Evolutionary conservation across 2,888 invertebrate genomes (phyloP), one percentile per base, ranked within the genome.

Genomic region (Piscicola geometra): DNA sequence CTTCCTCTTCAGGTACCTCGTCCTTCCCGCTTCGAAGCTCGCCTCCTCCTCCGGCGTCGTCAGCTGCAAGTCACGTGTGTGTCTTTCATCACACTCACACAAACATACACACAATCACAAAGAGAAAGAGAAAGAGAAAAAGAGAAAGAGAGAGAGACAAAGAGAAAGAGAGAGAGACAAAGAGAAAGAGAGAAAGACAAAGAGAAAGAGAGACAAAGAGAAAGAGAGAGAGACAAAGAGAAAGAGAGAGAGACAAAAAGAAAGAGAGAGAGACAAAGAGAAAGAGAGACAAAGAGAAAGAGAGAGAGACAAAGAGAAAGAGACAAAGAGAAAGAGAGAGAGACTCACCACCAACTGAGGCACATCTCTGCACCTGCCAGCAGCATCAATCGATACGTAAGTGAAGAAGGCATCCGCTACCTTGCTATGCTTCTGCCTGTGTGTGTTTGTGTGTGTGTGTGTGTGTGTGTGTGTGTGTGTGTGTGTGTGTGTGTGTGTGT

Each of bases 341-440:
- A 21, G 25, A 33, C 25, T 9, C 50, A 79, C 79, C 76, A 76
- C 71, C 0, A 79, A 69, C 33, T 75, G 77, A 21, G 77, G 76
- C 3, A 79, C 60, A 3, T 66, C 76, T 18, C 36, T 75, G 25
- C 76, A 36, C 56, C 68, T 78, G n/a, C 76, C 75, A 35, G 75
- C 56, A 3, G 28, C n/a, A 32, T 71, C 78, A 9, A 79, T 75
- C 15, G 77, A 77, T 18, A 79, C 79, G 66, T 79, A 79, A 21
- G 78, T 79, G 35, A 78, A 79, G 72, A 77, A 78, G 30, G 79
- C 77, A 64, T 77, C 77, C 9, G 77, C 77, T n/a, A 78, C 78
- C 41, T 73, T 73, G 35, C 60, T 18, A 21, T 21, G 33, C 56
- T 21, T 30, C 32, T 50, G 1, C 12, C 77, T 41, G 18, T 70